phyloP scores from a whole-genome alignment of 2,888 invertebrate species.

The Acronicta aceris region DNA sequence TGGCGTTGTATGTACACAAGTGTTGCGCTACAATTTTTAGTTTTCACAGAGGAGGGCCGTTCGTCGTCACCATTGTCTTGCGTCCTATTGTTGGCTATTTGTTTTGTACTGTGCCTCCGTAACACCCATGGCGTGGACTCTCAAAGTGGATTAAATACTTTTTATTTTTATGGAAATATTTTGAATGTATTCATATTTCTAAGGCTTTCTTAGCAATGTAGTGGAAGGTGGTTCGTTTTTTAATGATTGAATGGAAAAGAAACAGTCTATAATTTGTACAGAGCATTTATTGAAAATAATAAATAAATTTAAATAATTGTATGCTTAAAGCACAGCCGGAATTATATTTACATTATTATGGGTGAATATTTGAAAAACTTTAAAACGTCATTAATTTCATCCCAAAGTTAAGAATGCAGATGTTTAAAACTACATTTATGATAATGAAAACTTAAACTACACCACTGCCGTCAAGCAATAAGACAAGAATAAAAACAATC shows the following conservation, averaged over 20 bases:
- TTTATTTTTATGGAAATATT: constrained; percentile 52
- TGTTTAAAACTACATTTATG: too few relatives aligned
- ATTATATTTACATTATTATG: too few relatives aligned
- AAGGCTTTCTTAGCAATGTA: constrained; percentile 1
- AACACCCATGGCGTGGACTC: constrained; percentile 42
- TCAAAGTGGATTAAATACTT: constrained; percentile 47
- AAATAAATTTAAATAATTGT: constrained; percentile 66
- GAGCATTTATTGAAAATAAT: constrained; percentile 59
- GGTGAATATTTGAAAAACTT: too few relatives aligned
- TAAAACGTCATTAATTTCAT: too few relatives aligned
- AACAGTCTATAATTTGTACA: constrained; percentile 3
- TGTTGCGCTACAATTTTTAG: constrained; percentile 77
- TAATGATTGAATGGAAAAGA: background rate
- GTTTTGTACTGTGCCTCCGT: constrained; percentile 53
- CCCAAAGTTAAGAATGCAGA: too few relatives aligned
- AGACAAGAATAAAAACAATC: too few relatives aligned
- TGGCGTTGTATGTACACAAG: constrained; percentile 85
- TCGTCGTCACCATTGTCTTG: constrained; percentile 62
- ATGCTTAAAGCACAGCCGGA: constrained; percentile 73
- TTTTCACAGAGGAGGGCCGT: constrained; percentile 69
- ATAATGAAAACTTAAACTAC: too few relatives aligned
- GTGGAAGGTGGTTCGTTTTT: background rate
- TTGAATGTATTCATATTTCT: constrained; percentile 18
- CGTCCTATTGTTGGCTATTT: constrained; percentile 62
- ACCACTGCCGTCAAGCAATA: too few relatives aligned